These are phyloP conservation scores for Cetoscarus ocellatus DNA, from an alignment of 2,797 vertebrate genomes.

Conservation along the genomic window DNA sequence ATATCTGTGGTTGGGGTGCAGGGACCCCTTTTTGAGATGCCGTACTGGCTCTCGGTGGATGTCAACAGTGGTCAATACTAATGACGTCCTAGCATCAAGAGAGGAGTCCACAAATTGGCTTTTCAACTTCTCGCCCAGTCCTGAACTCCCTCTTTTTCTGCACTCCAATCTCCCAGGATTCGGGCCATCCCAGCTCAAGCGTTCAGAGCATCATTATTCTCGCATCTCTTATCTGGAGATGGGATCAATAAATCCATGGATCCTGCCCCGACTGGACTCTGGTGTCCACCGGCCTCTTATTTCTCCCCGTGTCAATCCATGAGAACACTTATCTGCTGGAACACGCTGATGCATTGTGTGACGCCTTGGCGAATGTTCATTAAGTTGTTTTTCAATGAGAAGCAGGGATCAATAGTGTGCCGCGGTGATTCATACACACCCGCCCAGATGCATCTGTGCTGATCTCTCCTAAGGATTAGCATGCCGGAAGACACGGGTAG, in stretches of 20 bases:
- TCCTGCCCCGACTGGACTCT: slow-evolving; percentile 67
- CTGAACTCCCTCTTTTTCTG: slow-evolving; percentile 33
- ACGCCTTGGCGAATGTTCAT: slow-evolving; percentile 81
- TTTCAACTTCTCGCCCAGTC: slow-evolving; percentile 48
- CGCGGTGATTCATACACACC: slow-evolving; percentile 66
- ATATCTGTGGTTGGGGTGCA: slow-evolving; percentile 21
- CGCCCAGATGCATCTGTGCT: slow-evolving; percentile 45
- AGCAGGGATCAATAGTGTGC: slow-evolving; percentile 73
- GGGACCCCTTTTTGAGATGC: slow-evolving; percentile 21
- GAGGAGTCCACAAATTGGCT: slow-evolving; percentile 61
- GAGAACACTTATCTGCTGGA: slow-evolving; percentile 80
- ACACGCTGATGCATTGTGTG: slow-evolving; percentile 79
- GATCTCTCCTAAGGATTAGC: slow-evolving; percentile 55
- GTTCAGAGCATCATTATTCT: slow-evolving; percentile 80
- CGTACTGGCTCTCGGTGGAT: slow-evolving; percentile 9
- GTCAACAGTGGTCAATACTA: slow-evolving; percentile 58
- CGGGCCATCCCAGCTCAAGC: slow-evolving; percentile 52
- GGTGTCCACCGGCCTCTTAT: slow-evolving; percentile 69
- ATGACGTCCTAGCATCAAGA: slow-evolving; percentile 51
- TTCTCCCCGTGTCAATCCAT: slow-evolving; percentile 76
- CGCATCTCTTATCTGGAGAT: slow-evolving; percentile 76
- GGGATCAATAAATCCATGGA: slow-evolving; percentile 84
- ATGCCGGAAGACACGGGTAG: slow-evolving; percentile 56
- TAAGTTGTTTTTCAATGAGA: slow-evolving; percentile 85
- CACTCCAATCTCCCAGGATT: slow-evolving; percentile 39